Evolutionary conservation across 2,888 invertebrate genomes (phyloP).

Genomic region (Adelognathus sp.): DNA sequence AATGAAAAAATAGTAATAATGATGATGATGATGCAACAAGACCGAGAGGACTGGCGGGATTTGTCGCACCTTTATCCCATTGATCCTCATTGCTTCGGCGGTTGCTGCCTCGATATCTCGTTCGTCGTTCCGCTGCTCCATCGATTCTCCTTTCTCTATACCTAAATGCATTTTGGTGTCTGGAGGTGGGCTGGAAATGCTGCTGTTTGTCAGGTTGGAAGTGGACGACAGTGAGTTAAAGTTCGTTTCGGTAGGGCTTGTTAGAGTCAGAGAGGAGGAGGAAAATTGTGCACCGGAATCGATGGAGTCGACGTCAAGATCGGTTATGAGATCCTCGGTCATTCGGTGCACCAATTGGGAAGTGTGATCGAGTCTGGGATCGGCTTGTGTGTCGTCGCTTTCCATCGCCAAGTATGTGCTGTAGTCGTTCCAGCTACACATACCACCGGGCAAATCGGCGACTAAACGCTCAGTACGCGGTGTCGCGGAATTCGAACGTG

Average conservation of each 20-base stretch:
- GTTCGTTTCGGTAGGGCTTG: conserved; percentile 4
- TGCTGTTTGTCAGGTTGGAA: conserved; percentile 24
- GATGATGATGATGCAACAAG: conserved; percentile 61
- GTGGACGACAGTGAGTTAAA: conserved; percentile 9
- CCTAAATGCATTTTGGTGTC: conserved; percentile 74
- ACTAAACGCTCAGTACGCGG: conserved; percentile 86
- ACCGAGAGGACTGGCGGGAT: conserved; percentile 70
- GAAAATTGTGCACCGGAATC: conserved; percentile 27
- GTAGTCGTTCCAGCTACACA: conserved; percentile 91
- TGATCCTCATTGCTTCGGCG: conserved; percentile 72
- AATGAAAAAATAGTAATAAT: conserved; percentile 17
- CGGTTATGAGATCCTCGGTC: conserved; percentile 60
- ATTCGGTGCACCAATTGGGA: conserved; percentile 62
- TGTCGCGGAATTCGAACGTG: conserved; percentile 56
- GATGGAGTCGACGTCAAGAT: conserved; percentile 38
- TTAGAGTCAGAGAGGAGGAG: conserved; percentile 27
- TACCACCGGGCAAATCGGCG: conserved; percentile 90
- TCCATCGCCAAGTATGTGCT: conserved; percentile 89
- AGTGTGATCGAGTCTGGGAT: conserved; percentile 61
- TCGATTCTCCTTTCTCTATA: conserved; percentile 71
- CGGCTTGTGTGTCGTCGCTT: conserved; percentile 62
- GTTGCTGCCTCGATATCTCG: conserved; percentile 69
- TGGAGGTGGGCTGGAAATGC: conserved; percentile 38
- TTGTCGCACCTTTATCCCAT: conserved; percentile 79
- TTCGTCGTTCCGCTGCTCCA: conserved; percentile 69